Conservation (phyloP, 2,797 vertebrate species). For the Ibycter americanus region DNA sequence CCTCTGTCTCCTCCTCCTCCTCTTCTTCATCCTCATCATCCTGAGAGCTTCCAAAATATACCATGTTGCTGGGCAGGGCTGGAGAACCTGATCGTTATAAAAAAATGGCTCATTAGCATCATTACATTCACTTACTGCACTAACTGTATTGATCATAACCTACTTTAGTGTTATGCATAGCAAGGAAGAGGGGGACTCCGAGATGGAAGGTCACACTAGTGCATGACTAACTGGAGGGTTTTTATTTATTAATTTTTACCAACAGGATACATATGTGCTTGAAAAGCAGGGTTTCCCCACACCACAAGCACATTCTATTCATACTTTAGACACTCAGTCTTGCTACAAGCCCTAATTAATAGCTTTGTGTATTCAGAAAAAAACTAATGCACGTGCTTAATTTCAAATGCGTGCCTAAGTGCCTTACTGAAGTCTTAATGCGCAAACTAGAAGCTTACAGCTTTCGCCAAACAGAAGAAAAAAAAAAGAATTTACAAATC, state of each 20-base stretch:
- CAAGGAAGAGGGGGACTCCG: neutral
- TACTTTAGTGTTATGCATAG: neutral
- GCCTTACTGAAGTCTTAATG: neutral
- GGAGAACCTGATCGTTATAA: conserved; percentile 83
- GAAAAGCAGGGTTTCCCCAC: neutral
- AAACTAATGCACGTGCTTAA: neutral
- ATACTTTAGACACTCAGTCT: neutral
- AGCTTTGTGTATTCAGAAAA: conserved; percentile 18
- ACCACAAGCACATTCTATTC: neutral
- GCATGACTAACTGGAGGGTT: neutral
- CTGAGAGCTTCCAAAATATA: conserved; percentile 97
- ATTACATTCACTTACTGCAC: neutral
- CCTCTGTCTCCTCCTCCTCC: conserved; percentile 85
- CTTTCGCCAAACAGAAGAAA: neutral
- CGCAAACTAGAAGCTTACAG: neutral
- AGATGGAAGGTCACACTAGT: neutral
- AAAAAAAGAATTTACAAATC: neutral
- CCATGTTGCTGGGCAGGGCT: conserved; percentile 95
- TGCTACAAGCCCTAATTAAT: conserved; percentile 22
- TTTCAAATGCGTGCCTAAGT: neutral
- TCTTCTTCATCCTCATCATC: conserved; percentile 94
- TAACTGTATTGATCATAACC: neutral
- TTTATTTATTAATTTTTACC: neutral
- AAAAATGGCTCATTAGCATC: conserved; percentile 40
- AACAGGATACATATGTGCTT: neutral